Percentiles rank a stretch among this genome's conserved stretches.
Evolutionary conservation across 2,113 vertebrate species (phyloP).

Genomic region (Saiga tatarica): DNA sequence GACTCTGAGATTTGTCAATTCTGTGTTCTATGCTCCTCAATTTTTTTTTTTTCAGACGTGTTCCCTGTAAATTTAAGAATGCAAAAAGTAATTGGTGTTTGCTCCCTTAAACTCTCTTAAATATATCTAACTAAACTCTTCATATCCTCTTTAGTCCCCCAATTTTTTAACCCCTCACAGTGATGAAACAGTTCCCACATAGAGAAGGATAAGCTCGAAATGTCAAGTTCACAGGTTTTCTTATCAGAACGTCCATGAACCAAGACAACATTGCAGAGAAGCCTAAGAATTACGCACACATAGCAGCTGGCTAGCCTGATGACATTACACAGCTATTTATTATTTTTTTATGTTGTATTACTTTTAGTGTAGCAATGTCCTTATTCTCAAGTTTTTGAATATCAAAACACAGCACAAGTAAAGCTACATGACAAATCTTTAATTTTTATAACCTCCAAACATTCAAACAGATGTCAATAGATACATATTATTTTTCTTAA

Average conservation of each 20-base stretch:
- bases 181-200: neutral
- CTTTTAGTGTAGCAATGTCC: neutral
- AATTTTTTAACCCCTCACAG: neutral
- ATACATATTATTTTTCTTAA: neutral
- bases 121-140: neutral
- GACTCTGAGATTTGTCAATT: neutral
- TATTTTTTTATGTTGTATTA: neutral
- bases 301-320: no score
- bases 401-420: neutral
- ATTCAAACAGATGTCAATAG: neutral
- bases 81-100: neutral
- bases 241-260: neutral
- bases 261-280: neutral
- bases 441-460: neutral
- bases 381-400: neutral
- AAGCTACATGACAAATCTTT: neutral
- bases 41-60: neutral
- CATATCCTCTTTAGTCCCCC: neutral
- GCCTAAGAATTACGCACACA: neutral
- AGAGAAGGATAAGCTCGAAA: neutral
- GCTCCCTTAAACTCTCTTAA: neutral
- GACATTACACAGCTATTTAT: neutral
- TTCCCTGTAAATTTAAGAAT: neutral
- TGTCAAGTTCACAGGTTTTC: neutral
- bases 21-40: neutral